A percentile compares a stretch with the other conserved stretches of the same genome.
These are phyloP conservation scores for Apantesis nais DNA, from an alignment of 2,888 invertebrate species.

Conservation along the genomic window DNA sequence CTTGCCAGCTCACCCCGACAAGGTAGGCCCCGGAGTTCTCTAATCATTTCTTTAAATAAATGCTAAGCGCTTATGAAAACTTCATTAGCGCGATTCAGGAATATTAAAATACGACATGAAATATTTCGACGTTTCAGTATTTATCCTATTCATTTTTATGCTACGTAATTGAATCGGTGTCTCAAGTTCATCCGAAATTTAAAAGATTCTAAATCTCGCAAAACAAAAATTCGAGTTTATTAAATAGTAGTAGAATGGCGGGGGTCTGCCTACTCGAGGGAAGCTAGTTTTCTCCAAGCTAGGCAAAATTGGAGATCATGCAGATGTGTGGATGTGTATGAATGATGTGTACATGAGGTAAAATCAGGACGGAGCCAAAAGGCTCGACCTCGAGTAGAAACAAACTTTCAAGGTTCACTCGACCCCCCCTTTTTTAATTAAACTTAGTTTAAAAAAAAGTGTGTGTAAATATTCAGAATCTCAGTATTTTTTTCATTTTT, in stretches of 20 bases:
- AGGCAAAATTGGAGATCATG: too few relatives aligned
- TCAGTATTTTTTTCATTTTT: too few relatives aligned
- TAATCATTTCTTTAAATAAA: neutral
- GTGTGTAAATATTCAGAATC: too few relatives aligned
- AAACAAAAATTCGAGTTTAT: neutral
- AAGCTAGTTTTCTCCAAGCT: too few relatives aligned
- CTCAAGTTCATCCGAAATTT: neutral
- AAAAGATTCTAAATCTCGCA: neutral
- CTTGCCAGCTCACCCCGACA: slow-evolving; percentile 22
- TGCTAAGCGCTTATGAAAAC: neutral
- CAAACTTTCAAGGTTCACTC: too few relatives aligned
- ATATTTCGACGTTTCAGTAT: neutral
- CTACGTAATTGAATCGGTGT: neutral
- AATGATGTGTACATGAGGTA: too few relatives aligned
- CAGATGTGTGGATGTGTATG: too few relatives aligned
- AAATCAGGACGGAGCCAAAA: too few relatives aligned
- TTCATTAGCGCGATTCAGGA: slow-evolving; percentile 4
- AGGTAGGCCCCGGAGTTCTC: slow-evolving; percentile 10
- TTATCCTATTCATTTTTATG: neutral
- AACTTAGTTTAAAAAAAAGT: too few relatives aligned
- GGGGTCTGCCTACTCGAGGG: too few relatives aligned
- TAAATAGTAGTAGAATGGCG: neutral
- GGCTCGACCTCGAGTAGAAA: too few relatives aligned
- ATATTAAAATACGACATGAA: slow-evolving; percentile 7
- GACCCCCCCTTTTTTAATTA: too few relatives aligned